phyloP scores from a whole-genome alignment of 2,888 invertebrate genomes.

The Diploptera punctata region DNA sequence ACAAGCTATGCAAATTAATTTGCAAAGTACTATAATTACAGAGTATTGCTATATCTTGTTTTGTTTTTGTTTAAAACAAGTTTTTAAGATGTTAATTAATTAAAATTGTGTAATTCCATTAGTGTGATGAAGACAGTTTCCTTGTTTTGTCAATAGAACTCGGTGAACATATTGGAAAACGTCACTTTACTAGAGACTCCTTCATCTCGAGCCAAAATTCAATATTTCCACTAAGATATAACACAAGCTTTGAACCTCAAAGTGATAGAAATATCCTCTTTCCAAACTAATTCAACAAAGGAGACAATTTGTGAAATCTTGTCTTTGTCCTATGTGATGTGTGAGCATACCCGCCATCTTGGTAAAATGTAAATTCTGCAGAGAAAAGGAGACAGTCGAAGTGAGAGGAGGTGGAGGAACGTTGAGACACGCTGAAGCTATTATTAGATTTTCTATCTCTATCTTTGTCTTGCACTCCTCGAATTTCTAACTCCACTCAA shows the following conservation, averaged over 20 bases:
- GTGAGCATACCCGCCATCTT: constrained; percentile 13
- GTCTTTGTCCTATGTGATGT: not conserved
- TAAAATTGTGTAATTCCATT: too few relatives aligned
- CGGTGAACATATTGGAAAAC: too few relatives aligned
- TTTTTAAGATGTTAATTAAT: too few relatives aligned
- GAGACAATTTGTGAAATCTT: constrained; percentile 20
- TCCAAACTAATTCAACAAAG: constrained; percentile 9
- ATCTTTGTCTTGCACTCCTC: constrained; percentile 9
- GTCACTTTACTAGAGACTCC: too few relatives aligned
- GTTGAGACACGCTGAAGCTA: constrained; percentile 25
- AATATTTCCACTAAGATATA: not conserved
- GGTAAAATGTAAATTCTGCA: constrained; percentile 29
- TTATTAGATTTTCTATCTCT: constrained; percentile 27
- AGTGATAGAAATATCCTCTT: constrained; percentile 2
- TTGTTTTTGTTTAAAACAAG: too few relatives aligned
- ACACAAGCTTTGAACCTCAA: not conserved
- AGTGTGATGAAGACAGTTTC: too few relatives aligned
- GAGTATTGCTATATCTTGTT: too few relatives aligned
- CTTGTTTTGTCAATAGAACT: too few relatives aligned
- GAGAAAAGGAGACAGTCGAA: constrained; percentile 9
- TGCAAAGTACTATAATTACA: too few relatives aligned
- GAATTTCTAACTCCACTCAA: constrained; percentile 23
- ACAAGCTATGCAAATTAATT: too few relatives aligned
- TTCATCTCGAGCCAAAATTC: not conserved
- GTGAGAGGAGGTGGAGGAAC: not conserved